Evolutionary conservation across 2,797 vertebrate genomes (phyloP).

Genomic region (Euthynnus affinis): DNA sequence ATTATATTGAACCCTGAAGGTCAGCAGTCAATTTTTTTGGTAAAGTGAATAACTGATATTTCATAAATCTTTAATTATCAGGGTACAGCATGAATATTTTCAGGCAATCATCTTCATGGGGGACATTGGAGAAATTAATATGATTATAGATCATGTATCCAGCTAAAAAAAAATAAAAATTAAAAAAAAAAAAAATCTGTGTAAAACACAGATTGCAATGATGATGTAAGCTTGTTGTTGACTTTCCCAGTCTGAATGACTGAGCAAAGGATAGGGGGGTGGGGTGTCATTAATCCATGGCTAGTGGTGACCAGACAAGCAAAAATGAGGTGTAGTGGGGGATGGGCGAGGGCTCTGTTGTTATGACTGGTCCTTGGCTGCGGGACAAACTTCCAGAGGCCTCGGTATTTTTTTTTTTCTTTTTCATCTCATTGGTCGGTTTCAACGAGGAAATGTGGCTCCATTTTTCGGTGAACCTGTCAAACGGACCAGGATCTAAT

Average conservation of each 20-base stretch:
- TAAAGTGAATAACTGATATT: not conserved
- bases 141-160: conserved; percentile 44
- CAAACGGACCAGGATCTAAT: conserved; percentile 12
- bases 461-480: conserved; percentile 30
- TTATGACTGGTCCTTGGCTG: conserved; percentile 82
- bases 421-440: conserved; percentile 44
- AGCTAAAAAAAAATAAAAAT: conserved; percentile 43
- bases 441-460: conserved; percentile 35
- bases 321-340: conserved; percentile 87
- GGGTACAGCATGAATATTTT: not conserved
- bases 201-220: conserved; percentile 90
- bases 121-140: conserved; percentile 4
- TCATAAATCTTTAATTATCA: not conserved
- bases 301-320: conserved; percentile 88
- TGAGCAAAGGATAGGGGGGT: conserved; percentile 88
- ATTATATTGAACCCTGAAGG: conserved; percentile 19
- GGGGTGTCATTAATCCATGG: conserved; percentile 88
- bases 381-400: conserved; percentile 73
- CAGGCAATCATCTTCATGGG: not conserved
- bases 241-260: conserved; percentile 95
- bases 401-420: conserved; percentile 36
- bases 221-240: conserved; percentile 96
- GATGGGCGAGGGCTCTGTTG: conserved; percentile 82
- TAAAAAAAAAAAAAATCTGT: conserved; percentile 69
- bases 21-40: not conserved